phyloP scores from a whole-genome alignment of 53 echinoderm and acorn worm species.

The Astropecten irregularis region DNA sequence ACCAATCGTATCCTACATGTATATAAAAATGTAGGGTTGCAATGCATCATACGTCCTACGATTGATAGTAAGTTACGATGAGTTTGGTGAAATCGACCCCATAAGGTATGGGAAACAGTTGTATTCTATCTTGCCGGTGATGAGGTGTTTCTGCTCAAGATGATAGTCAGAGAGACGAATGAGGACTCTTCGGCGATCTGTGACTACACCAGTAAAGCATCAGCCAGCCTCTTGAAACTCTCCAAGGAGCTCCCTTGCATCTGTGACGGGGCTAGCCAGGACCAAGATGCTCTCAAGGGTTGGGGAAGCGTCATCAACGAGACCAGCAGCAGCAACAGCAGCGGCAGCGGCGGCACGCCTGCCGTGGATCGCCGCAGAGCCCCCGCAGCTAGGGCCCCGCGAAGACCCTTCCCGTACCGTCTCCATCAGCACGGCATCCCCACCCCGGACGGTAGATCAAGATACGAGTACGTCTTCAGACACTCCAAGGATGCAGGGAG shows the following conservation, averaged over 20 bases:
- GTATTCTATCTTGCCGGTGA: too few relatives aligned
- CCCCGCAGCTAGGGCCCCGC: not conserved
- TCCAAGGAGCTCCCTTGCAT: conserved; percentile 21
- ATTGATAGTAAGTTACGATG: too few relatives aligned
- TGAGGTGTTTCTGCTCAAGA: too few relatives aligned
- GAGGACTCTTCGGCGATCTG: not conserved
- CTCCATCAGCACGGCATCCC: not conserved
- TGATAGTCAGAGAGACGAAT: not conserved
- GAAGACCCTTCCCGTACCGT: conserved; percentile 6
- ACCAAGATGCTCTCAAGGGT: not conserved
- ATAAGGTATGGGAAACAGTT: too few relatives aligned
- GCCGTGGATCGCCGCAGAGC: not conserved
- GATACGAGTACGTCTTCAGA: conserved; percentile 10
- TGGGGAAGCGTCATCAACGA: not conserved
- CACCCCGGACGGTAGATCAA: conserved; percentile 6
- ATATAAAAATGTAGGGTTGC: too few relatives aligned
- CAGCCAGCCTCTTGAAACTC: conserved; percentile 6
- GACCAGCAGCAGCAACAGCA: too few relatives aligned
- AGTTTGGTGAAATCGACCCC: too few relatives aligned
- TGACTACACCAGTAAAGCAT: not conserved
- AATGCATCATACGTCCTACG: too few relatives aligned
- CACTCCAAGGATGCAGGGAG: not conserved
- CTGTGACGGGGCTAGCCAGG: not conserved
- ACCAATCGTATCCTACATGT: too few relatives aligned
- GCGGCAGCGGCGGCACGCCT: not conserved